phyloP scores from a whole-genome alignment of 2,888 invertebrate genomes.

The Argyresthia goedartella region DNA sequence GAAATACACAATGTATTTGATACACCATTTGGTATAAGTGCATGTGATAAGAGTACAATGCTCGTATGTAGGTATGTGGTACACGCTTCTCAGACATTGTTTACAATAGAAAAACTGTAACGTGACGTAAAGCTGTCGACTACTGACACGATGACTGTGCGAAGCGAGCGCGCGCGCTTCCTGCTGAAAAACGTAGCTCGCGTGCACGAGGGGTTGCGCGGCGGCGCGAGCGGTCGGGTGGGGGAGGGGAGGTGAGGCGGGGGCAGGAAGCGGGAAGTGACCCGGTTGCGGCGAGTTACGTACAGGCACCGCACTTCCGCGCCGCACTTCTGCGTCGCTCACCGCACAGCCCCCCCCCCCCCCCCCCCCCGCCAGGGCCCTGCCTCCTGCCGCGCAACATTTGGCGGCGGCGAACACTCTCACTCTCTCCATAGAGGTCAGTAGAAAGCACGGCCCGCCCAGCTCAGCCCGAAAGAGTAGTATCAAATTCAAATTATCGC shows the following conservation, averaged over 20 bases:
- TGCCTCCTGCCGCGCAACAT: not conserved
- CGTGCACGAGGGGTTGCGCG: not conserved
- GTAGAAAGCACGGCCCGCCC: slow-evolving; percentile 19
- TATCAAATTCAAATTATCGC: too few relatives aligned
- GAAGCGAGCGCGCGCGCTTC: slow-evolving; percentile 17
- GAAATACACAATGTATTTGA: too few relatives aligned
- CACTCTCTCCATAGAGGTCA: slow-evolving; percentile 25
- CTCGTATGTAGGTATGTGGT: too few relatives aligned
- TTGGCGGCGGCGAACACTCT: slow-evolving; percentile 18
- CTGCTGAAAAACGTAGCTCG: slow-evolving; percentile 29
- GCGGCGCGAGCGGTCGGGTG: not conserved
- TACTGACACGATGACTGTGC: slow-evolving; percentile 22
- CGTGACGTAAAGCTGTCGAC: slow-evolving; percentile 9
- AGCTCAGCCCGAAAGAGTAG: too few relatives aligned
- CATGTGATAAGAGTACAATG: too few relatives aligned
- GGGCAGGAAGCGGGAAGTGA: slow-evolving; percentile 56
- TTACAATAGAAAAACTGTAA: not conserved
- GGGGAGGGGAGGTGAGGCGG: not conserved
- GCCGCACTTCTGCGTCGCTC: slow-evolving; percentile 11
- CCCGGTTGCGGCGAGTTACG: slow-evolving; percentile 42
- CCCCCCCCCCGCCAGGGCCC: too few relatives aligned
- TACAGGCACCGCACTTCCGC: slow-evolving; percentile 40
- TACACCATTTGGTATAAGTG: too few relatives aligned
- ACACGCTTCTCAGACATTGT: too few relatives aligned
- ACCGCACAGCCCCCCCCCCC: slow-evolving; percentile 12